Percentiles rank a stretch among this genome's conserved stretches.
phyloP scores from a whole-genome alignment of 2,113 vertebrate genomes.

The Eretmochelys imbricata region DNA sequence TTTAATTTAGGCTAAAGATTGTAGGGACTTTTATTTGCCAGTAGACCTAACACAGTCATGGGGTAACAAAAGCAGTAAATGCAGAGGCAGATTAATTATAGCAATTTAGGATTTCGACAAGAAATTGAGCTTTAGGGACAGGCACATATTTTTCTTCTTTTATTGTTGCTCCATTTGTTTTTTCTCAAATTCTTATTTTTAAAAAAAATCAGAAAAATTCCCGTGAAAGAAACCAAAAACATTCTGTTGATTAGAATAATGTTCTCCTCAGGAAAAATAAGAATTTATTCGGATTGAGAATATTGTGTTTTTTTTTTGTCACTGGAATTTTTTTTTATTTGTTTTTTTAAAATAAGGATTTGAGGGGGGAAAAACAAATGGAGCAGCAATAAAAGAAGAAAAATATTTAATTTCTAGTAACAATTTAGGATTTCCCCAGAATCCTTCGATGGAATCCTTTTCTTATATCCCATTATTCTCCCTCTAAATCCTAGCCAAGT shows the following conservation, averaged over 20 bases:
- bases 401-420: constrained; percentile 35
- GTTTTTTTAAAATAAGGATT: constrained; percentile 29
- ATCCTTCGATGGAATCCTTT: constrained; percentile 57
- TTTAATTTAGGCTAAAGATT: no score
- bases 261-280: not conserved
- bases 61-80: no score
- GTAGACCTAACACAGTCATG: no score
- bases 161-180: not conserved
- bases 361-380: not conserved
- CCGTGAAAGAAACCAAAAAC: not conserved
- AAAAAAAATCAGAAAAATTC: not conserved
- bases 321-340: not conserved
- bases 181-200: no score
- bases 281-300: not conserved
- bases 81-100: no score
- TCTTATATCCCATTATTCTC: constrained; percentile 64
- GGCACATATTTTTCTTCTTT: not conserved
- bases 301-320: not conserved
- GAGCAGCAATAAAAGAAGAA: constrained; percentile 20
- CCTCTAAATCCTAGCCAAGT: no score
- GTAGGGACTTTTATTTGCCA: no score
- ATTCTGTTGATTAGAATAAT: not conserved
- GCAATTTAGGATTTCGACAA: not conserved
- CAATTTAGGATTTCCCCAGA: constrained; percentile 39
- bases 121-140: not conserved